Evolutionary conservation across 1,140 invertebrate species (phyloP).

Genomic region (Procambarus clarkii): DNA sequence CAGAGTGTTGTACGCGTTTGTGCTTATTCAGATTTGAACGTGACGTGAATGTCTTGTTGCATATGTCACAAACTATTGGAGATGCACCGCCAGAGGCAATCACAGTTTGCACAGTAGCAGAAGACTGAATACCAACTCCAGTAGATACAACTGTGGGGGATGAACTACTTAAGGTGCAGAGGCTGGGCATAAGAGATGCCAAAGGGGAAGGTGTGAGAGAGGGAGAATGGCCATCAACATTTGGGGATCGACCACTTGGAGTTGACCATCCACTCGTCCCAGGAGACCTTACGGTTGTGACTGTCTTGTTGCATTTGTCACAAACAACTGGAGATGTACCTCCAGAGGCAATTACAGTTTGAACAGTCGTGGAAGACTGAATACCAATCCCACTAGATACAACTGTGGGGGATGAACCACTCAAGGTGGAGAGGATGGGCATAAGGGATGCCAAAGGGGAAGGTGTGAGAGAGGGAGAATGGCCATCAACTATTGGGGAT

Average conservation of each 20-base stretch:
- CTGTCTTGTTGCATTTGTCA: conserved; percentile 71
- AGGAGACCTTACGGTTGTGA: conserved; percentile 31
- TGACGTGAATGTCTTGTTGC: conserved; percentile 71
- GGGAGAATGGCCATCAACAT: conserved; percentile 45
- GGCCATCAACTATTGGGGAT: conserved; percentile 40
- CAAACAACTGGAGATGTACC: conserved; percentile 52
- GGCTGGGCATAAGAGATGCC: conserved; percentile 18
- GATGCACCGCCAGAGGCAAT: conserved; percentile 5
- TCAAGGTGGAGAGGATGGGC: conserved; percentile 15
- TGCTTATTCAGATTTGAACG: conserved; percentile 72
- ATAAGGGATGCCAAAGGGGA: conserved; percentile 43
- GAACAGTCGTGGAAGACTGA: neutral
- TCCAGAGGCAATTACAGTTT: neutral
- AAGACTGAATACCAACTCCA: neutral
- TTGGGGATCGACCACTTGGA: conserved; percentile 45
- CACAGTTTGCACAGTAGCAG: neutral
- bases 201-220: conserved; percentile 54
- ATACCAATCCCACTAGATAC: conserved; percentile 1
- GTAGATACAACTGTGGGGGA: conserved; percentile 8
- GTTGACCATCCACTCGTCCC: conserved; percentile 44
- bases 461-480: conserved; percentile 50
- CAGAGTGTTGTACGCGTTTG: conserved; percentile 71
- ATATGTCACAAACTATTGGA: conserved; percentile 69
- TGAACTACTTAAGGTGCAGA: conserved; percentile 10
- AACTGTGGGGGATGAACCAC: conserved; percentile 10